phyloP scores from a whole-genome alignment of 2,888 invertebrate species.

The Lithodes maja region DNA sequence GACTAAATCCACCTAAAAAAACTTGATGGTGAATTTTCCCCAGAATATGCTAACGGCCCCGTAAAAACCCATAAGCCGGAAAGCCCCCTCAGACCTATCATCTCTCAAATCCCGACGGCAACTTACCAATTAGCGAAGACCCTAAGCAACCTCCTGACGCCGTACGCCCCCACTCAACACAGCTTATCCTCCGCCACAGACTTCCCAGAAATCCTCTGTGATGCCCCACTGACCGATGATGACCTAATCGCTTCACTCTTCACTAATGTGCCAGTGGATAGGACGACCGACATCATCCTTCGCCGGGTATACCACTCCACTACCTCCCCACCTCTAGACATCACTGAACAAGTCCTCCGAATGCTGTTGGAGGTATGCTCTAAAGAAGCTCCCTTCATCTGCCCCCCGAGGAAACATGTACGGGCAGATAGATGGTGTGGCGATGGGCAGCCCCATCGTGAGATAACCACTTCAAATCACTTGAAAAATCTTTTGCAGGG shows the following conservation, averaged over 20 bases:
- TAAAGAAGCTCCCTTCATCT: constrained; percentile 1
- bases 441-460: not conserved
- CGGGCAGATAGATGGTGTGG: not conserved
- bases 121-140: not conserved
- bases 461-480: no score
- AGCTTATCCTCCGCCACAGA: not conserved
- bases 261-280: not conserved
- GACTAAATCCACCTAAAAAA: not conserved
- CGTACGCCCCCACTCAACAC: not conserved
- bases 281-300: not conserved
- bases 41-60: not conserved
- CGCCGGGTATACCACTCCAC: not conserved
- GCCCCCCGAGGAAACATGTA: not conserved
- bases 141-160: not conserved
- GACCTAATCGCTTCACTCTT: not conserved
- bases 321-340: not conserved
- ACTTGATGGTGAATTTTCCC: not conserved
- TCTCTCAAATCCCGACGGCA: not conserved
- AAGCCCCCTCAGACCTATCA: not conserved
- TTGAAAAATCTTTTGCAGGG: no score
- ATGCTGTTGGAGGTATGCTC: not conserved
- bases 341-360: not conserved
- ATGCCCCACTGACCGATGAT: not conserved
- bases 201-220: not conserved
- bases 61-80: not conserved